A percentile compares a stretch with the other conserved stretches of the same genome.
Evolutionary conservation across 2,113 vertebrate species (phyloP).

Genomic region (Psephotus haematonotus): DNA sequence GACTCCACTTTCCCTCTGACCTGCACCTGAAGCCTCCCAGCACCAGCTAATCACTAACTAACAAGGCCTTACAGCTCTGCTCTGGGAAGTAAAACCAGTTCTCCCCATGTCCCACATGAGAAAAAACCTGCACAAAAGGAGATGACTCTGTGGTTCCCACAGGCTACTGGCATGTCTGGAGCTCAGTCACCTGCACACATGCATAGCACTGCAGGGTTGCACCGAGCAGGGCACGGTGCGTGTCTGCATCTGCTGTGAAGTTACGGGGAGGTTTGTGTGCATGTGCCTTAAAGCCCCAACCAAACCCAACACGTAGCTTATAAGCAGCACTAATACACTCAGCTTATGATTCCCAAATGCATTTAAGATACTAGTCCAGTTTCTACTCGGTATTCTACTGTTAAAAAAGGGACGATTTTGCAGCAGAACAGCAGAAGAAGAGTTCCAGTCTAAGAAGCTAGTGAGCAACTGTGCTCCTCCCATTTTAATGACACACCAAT

Average conservation of each 20-base stretch:
- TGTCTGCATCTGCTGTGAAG: background rate
- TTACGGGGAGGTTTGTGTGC: fast-evolving
- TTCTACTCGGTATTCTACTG: background rate
- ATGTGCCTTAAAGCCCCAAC: background rate
- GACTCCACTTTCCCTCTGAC: background rate
- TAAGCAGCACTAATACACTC: background rate
- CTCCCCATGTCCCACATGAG: background rate
- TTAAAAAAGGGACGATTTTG: background rate
- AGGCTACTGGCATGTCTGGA: background rate
- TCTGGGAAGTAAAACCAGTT: background rate
- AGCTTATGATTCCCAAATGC: background rate
- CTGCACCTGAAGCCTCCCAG: background rate
- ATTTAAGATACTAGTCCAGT: background rate
- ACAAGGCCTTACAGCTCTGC: background rate
- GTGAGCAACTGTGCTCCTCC: background rate
- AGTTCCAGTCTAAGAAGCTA: background rate
- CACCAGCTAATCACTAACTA: background rate
- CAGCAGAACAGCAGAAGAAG: background rate
- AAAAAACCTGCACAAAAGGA: background rate
- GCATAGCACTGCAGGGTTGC: fast-evolving
- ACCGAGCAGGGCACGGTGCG: fast-evolving
- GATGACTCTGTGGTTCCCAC: background rate
- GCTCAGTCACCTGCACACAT: background rate
- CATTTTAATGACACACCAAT: background rate
- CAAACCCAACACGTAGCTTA: background rate